Evolutionary conservation across 2,888 invertebrate species (phyloP).

Genomic region (Malthinus flaveolus): DNA sequence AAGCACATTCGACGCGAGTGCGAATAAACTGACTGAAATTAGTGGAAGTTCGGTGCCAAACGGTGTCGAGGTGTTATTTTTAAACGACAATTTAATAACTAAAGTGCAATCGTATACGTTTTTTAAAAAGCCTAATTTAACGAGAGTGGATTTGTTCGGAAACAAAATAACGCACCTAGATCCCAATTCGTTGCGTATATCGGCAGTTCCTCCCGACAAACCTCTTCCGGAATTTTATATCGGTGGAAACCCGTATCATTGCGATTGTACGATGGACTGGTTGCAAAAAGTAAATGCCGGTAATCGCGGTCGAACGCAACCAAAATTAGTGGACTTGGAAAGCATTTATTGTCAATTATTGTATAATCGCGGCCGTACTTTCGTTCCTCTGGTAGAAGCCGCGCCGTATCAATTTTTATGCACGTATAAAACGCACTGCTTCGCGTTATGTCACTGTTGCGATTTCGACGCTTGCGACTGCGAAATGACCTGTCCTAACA

Average conservation of each 20-base stretch:
- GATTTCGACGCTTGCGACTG: slow-evolving; percentile 92
- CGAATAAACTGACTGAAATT: slow-evolving; percentile 79
- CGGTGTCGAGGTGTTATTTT: slow-evolving; percentile 75
- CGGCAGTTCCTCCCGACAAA: slow-evolving; percentile 72
- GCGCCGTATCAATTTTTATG: slow-evolving; percentile 83
- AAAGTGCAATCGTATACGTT: slow-evolving; percentile 86
- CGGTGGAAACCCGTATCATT: slow-evolving; percentile 83
- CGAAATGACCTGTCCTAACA: slow-evolving; percentile 87
- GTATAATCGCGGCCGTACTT: slow-evolving; percentile 74
- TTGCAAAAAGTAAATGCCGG: slow-evolving; percentile 78
- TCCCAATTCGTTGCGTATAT: slow-evolving; percentile 75
- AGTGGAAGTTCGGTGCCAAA: slow-evolving; percentile 83
- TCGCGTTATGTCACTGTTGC: slow-evolving; percentile 86
- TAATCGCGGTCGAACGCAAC: slow-evolving; percentile 76
- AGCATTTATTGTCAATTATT: slow-evolving; percentile 80
- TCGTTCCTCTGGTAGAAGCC: slow-evolving; percentile 76
- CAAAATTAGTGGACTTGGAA: slow-evolving; percentile 79
- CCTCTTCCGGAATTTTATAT: slow-evolving; percentile 81
- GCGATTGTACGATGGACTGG: slow-evolving; percentile 93
- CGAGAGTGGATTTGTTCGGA: slow-evolving; percentile 78
- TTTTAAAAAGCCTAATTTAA: slow-evolving; percentile 83
- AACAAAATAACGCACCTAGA: slow-evolving; percentile 78
- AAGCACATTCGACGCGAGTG: slow-evolving; percentile 80
- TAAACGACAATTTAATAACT: slow-evolving; percentile 79
- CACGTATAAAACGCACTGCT: slow-evolving; percentile 83